Conservation (phyloP, 2,888 invertebrate species). For the Aelia acuminata region DNA sequence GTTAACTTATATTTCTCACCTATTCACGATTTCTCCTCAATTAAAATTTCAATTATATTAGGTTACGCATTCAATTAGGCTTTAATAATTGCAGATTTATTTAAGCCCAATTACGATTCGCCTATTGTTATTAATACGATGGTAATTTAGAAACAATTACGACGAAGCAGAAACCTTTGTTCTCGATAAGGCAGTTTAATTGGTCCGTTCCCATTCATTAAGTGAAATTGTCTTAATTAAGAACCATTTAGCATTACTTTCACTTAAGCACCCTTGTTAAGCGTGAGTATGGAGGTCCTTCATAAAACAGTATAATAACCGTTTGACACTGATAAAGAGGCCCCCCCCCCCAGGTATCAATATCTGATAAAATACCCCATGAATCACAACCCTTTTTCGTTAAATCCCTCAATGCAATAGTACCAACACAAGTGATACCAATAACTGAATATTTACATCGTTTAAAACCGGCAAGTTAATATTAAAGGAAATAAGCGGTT, state of each 20-base stretch:
- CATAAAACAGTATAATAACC: too few relatives aligned
- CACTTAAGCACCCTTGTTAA: neutral
- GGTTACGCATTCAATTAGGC: neutral
- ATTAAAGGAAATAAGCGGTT: too few relatives aligned
- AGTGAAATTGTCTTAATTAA: conserved; percentile 5
- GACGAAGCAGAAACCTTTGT: neutral
- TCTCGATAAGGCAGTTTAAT: neutral
- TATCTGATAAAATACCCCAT: too few relatives aligned
- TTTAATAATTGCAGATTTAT: neutral
- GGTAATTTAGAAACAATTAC: neutral
- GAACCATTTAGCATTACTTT: conserved; percentile 22
- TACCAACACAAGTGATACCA: too few relatives aligned
- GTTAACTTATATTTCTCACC: too few relatives aligned
- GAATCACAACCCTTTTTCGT: too few relatives aligned
- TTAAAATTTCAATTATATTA: neutral
- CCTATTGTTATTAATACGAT: neutral
- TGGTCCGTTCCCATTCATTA: neutral
- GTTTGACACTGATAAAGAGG: too few relatives aligned
- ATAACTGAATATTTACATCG: too few relatives aligned
- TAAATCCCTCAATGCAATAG: too few relatives aligned
- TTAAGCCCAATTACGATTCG: neutral
- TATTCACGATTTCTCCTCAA: neutral
- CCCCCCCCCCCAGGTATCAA: too few relatives aligned
- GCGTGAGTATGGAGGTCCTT: neutral
- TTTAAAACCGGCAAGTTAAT: too few relatives aligned